Evolutionary conservation across 1,140 invertebrate species (phyloP), one percentile per base, ranked within the genome.

Genomic region (Amphibalanus amphitrite): DNA sequence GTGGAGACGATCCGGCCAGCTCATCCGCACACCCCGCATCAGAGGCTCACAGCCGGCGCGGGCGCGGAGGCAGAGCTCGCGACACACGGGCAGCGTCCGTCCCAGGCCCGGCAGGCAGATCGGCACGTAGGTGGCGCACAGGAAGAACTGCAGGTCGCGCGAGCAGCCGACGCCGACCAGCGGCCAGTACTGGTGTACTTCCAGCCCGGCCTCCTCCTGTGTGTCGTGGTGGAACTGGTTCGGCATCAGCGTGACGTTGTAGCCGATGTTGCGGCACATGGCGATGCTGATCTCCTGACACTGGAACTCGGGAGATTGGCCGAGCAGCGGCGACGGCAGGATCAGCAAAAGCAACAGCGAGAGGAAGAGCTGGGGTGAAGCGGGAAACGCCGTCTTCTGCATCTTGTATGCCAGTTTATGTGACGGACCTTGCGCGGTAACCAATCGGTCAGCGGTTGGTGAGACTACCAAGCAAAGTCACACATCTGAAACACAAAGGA

Each of bases 201-300:
- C 93, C 30, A 95, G 80, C 0, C 92, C 92, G 6, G 93, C 92
- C 81, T 95, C 92, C 67, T 94, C 92, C 75, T 85, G 84, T 33
- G 77, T 82, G 67, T 84, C 82, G 74, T 83, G 82, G 70, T 83
- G 93, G 76, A 96, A 86, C 75, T 91, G 89, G 81, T 97, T 97
- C 38, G 94, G 96, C 88, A 97, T 97, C n/a, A 89, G 86, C 0
- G 96, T 98, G 80, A 89, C 85, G 79, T 98, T 98, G 84, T 98
- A 98, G 3, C 92, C 93, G 80, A 98, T 95, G 40, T 90, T 90
- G 70, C 90, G 82, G 79, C 96, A 98, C 91, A 98, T 95, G 13
- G 95, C 93, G 75, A 97, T 95, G 40, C 90, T 94, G 77, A 98
- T 97, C 79, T 93, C 92, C 80, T 97, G 93, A 82, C 95, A 98